Evolutionary conservation across 2,888 invertebrate genomes (phyloP).

Genomic region (Maniola hyperantus): DNA sequence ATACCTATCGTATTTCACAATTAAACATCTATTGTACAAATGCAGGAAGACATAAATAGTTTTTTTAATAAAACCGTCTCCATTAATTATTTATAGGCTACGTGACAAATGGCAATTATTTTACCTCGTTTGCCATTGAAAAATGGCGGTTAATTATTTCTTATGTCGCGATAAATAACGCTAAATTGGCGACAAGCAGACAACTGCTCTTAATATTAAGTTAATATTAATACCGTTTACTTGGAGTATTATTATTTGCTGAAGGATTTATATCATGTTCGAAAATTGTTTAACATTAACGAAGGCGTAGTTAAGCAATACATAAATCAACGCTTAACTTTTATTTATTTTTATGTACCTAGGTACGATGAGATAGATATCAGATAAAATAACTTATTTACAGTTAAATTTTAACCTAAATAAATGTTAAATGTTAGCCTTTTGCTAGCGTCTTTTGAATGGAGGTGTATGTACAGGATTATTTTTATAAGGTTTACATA

Average conservation of each 20-base stretch:
- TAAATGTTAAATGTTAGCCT: too few species aligned
- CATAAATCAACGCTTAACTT: slow-evolving; percentile 14
- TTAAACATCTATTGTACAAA: neutral
- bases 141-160: slow-evolving; percentile 31
- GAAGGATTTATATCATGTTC: slow-evolving; percentile 16
- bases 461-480: neutral
- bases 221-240: slow-evolving; percentile 15
- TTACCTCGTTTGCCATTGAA: slow-evolving; percentile 25
- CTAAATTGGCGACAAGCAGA: slow-evolving; percentile 27
- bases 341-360: slow-evolving; percentile 15
- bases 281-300: slow-evolving; percentile 8
- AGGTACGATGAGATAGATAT: neutral
- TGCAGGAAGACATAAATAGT: slow-evolving; percentile 12
- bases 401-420: too few species aligned
- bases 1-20: neutral
- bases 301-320: slow-evolving; percentile 9
- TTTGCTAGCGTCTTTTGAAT: neutral
- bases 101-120: slow-evolving; percentile 34
- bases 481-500: too few species aligned
- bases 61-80: slow-evolving; percentile 15
- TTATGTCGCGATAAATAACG: slow-evolving; percentile 29
- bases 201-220: slow-evolving; percentile 29
- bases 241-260: slow-evolving; percentile 6
- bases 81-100: slow-evolving; percentile 6
- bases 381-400: neutral